phyloP scores from a whole-genome alignment of 2,113 vertebrate genomes.

The Lepus europaeus region DNA sequence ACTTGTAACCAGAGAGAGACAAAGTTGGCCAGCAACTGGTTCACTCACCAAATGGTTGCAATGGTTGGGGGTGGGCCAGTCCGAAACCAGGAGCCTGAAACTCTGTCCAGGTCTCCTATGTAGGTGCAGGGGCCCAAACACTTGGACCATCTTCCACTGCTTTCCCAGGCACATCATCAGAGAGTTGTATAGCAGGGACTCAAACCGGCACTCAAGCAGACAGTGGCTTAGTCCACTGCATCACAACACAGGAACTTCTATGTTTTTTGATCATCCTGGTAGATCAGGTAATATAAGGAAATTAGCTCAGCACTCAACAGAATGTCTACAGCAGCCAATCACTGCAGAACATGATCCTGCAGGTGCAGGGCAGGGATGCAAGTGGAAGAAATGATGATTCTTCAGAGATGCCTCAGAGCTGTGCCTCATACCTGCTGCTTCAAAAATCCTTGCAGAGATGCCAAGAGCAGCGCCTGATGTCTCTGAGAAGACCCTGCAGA shows the following conservation, averaged over 20 bases:
- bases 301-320: neutral
- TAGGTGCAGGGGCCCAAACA: too few species aligned
- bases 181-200: too few species aligned
- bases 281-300: neutral
- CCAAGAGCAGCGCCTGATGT: neutral
- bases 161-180: too few species aligned
- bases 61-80: too few species aligned
- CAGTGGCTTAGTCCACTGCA: too few species aligned
- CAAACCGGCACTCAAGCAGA: too few species aligned
- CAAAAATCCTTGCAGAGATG: neutral
- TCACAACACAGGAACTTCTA: too few species aligned
- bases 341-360: neutral
- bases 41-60: too few species aligned
- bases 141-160: too few species aligned
- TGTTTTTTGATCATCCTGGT: neutral
- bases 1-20: neutral
- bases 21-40: too few species aligned
- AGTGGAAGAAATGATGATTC: neutral
- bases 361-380: neutral
- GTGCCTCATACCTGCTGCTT: neutral
- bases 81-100: too few species aligned
- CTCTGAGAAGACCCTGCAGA: neutral
- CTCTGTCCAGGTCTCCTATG: too few species aligned
- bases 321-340: neutral
- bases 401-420: neutral